Evolutionary conservation across 1,140 invertebrate species (phyloP), one percentile per base, ranked within the genome.

Genomic region (Leptinotarsa texana): DNA sequence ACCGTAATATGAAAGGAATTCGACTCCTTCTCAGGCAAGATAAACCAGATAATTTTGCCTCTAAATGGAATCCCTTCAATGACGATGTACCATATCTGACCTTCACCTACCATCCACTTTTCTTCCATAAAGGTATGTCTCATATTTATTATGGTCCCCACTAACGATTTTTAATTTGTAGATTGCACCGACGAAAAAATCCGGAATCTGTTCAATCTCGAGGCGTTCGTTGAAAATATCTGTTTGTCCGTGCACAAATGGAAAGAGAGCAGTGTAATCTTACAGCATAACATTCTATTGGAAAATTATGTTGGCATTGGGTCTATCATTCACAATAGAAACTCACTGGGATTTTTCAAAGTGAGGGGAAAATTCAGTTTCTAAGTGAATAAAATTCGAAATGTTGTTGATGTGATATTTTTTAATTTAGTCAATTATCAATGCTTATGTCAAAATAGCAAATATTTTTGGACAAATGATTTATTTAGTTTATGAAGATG

Each of bases 21-120:
- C 88, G 93, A 73, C 83, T 94, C 33, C 89, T 92, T 85, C 95
- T 94, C 92, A 93, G 93, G 80, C 89, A 89, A 80, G 91, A 91
- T 0, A 86, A 91, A 80, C 89, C 91, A 2, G 80, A 93, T 22
- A 86, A 90, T 2, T 87, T 94, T 79, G 87, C 90, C 72, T 92
- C 93, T 77, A 91, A 91, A 75, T 96, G 95, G 95, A 96, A 96
- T 85, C 94, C 94, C 3, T 95, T 94, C 86, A 90, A 89, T 75
- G 90, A 90, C 74, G 89, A 93, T 68, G 92, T 95, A 77, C 94
- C 94, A 0, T 94, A 91, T 85, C 86, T 91, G 6, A 95, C 93
- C 2, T 92, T 93, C 76, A 89, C 92, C 2, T 94, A 92, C 75
- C 95, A 96, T 87, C 94, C 94, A 11, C 87, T 95, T 61, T 90